Base-by-base conservation (phyloP, 2,888 invertebrate species). In the Xylophagus ater region DNA sequence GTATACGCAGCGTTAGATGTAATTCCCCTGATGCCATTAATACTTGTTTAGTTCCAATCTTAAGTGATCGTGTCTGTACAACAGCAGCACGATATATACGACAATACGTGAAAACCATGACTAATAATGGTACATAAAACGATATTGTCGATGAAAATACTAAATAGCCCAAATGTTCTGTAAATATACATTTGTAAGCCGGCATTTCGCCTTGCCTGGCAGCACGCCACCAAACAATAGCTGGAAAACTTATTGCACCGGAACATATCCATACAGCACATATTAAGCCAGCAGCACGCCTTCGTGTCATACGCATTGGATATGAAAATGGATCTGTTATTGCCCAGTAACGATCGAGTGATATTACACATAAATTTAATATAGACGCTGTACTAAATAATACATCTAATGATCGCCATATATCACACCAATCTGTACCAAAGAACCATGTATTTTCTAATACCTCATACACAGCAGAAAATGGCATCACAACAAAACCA, bases 91-190 rank as follows among this genome's bases (percentile, higher is more conserved):
- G 73, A 67, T 96, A 96, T 52, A 96, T 96, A 50, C 87, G 79
- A 64, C 88, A 93, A 64, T 98, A 98, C 4, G 96, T 96, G 65
- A 96, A 94, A 49, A 97, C 86, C 92, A 98, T 98, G 40, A 98
- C 88, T 60, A 90, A 79, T 19, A 97, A 70, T 19, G 98, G 98
- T 51, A 93, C 73, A 65, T 97, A 98, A 68, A 98, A 98, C 14
- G 96, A 96, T 56, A 98, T 90, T 47, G 92, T 84, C 32, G 96
- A 96, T 10, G 96, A 96, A 69, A 97, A 94, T 59, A 96, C 85
- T 49, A 98, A 73, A 65, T 98, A 98, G 44, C 89, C 89, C 52
- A 90, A 72, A 66, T 94, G 90, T 65, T 96, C 93, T 47, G 97
- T 97, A 65, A 98, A 98, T 35, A 87, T 83, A 66, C 97, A 98